Evolutionary conservation across 2,113 vertebrate genomes (phyloP).

Genomic region (Orientallactaga bullata): DNA sequence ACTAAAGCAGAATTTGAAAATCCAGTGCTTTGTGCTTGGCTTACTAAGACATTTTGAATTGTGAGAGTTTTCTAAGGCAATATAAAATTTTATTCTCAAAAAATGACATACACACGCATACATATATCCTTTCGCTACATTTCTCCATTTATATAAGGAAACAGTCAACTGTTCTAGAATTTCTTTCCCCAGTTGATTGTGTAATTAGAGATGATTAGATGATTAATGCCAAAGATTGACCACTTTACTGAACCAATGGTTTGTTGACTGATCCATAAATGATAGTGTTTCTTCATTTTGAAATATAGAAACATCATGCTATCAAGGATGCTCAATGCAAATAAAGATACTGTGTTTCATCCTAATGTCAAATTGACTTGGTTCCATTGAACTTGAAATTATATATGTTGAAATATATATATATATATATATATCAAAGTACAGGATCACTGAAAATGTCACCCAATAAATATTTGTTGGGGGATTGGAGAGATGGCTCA

Average conservation of each 20-base stretch:
- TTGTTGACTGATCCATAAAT: not conserved
- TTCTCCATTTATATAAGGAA: slow-evolving; percentile 44
- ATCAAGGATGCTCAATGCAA: not conserved
- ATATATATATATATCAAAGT: too few relatives aligned
- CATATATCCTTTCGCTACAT: slow-evolving; percentile 18
- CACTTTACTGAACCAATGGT: not conserved
- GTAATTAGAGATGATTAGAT: not conserved
- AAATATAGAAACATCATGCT: not conserved
- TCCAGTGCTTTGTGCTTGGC: not conserved
- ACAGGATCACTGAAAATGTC: not conserved
- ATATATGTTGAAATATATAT: too few relatives aligned
- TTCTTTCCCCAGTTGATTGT: not conserved
- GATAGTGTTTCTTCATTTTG: not conserved
- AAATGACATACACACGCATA: not conserved
- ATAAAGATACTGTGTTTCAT: slow-evolving; percentile 45
- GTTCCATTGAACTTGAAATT: not conserved
- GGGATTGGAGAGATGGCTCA: too few relatives aligned
- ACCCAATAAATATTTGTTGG: slow-evolving; percentile 24
- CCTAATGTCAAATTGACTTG: not conserved
- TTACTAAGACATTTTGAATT: slow-evolving; percentile 10
- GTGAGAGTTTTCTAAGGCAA: slow-evolving; percentile 7
- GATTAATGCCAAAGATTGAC: not conserved
- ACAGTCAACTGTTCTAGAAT: not conserved
- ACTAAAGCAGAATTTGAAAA: not conserved
- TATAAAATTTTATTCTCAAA: slow-evolving; percentile 40